Conservation (phyloP, 2,888 invertebrate species). For the Sinhomidia bicolor region DNA sequence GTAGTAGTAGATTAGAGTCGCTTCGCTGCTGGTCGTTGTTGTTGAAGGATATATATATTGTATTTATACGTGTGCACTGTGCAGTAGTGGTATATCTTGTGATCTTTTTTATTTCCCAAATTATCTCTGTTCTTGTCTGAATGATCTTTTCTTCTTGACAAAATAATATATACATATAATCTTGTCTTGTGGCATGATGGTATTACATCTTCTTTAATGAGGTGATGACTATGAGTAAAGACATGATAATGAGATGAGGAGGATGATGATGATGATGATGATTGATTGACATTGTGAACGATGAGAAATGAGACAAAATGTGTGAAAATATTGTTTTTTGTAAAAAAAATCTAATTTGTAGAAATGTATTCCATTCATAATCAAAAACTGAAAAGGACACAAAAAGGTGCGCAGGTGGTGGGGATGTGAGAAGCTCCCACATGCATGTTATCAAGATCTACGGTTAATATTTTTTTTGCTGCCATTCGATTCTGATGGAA, state of each 20-base stretch:
- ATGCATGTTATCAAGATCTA: no score
- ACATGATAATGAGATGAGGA: not conserved
- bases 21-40: not conserved
- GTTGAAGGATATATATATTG: no score
- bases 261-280: not conserved
- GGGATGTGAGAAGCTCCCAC: no score
- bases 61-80: no score
- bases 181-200: no score
- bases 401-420: slow-evolving; percentile 8
- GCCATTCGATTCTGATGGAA: no score
- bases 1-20: not conserved
- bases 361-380: not conserved
- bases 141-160: not conserved
- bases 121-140: no score
- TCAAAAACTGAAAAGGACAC: not conserved
- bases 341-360: not conserved
- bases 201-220: not conserved
- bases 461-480: no score
- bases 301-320: not conserved
- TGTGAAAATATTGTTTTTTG: not conserved
- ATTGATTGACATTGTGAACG: not conserved
- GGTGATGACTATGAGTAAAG: not conserved
- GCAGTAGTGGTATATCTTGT: no score
- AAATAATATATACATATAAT: no score
- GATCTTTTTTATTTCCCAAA: no score